Percentiles rank a stretch among this genome's conserved stretches.
Conservation (phyloP, 2,888 invertebrate genomes). For the Drosophila sordidapex region DNA sequence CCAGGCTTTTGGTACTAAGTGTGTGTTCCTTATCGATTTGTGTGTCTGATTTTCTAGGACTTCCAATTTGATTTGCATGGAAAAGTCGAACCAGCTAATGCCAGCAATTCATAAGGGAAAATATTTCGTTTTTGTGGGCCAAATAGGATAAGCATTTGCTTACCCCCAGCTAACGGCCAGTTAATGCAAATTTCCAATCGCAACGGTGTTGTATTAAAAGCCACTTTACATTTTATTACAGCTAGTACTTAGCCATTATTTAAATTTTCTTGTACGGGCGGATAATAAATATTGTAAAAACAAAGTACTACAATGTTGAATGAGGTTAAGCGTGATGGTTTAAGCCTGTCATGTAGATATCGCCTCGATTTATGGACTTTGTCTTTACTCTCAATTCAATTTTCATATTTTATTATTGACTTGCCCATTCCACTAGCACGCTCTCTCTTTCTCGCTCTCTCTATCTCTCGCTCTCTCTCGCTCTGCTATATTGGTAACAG, state of each 20-base stretch:
- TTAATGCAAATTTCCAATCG: conserved; percentile 43
- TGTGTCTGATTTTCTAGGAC: conserved; percentile 29
- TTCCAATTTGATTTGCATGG: conserved; percentile 55
- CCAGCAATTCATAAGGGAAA: conserved; percentile 47
- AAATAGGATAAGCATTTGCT: conserved; percentile 16
- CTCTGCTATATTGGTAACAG: not conserved
- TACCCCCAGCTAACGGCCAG: conserved; percentile 28
- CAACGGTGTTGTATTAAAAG: conserved; percentile 39
- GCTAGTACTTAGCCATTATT: conserved; percentile 39
- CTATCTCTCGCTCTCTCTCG: not conserved
- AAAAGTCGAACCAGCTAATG: conserved; percentile 46
- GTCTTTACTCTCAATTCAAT: conserved; percentile 31
- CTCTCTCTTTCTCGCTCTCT: not conserved
- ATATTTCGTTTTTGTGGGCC: conserved; percentile 24
- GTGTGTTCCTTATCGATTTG: conserved; percentile 39
- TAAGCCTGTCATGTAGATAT: conserved; percentile 18
- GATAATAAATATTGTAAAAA: conserved; percentile 3
- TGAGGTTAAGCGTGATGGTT: conserved; percentile 34
- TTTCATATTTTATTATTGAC: conserved; percentile 45
- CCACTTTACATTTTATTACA: conserved; percentile 56
- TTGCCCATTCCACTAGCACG: not conserved
- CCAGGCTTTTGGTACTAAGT: conserved; percentile 2
- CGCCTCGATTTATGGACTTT: conserved; percentile 30
- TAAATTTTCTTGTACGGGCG: conserved; percentile 39
- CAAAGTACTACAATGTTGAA: conserved; percentile 41